Evolutionary conservation across 2,888 invertebrate genomes (phyloP).

Genomic region (Orthonevra nobilis): DNA sequence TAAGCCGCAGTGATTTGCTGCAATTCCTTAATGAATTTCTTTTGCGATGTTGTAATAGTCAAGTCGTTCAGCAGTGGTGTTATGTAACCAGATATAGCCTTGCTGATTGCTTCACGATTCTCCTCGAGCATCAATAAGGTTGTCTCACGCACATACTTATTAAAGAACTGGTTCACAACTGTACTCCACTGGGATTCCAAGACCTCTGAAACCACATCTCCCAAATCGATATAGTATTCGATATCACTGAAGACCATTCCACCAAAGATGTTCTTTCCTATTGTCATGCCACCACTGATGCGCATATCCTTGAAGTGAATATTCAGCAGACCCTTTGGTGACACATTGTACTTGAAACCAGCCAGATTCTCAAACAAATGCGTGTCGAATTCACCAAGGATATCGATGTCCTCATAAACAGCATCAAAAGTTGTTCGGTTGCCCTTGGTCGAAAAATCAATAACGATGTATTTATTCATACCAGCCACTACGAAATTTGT

Average conservation of each 20-base stretch:
- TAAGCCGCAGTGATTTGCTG: not conserved
- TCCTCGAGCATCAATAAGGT: constrained; percentile 39
- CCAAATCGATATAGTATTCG: constrained; percentile 71
- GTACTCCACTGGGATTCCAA: constrained; percentile 73
- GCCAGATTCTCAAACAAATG: constrained; percentile 50
- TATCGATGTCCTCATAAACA: constrained; percentile 71
- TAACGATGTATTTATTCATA: constrained; percentile 69
- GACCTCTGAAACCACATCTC: constrained; percentile 70
- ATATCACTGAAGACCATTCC: constrained; percentile 71
- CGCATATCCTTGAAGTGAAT: constrained; percentile 24
- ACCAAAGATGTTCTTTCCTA: constrained; percentile 10
- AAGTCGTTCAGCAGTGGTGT: not conserved
- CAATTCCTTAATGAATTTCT: not conserved
- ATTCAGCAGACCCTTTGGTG: constrained; percentile 25
- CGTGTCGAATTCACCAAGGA: constrained; percentile 67
- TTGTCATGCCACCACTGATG: constrained; percentile 7
- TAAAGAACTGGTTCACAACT: constrained; percentile 71
- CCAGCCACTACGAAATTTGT: constrained; percentile 73
- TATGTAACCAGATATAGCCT: constrained; percentile 13
- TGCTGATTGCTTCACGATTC: constrained; percentile 17
- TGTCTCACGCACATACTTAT: constrained; percentile 61
- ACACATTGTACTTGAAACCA: constrained; percentile 52
- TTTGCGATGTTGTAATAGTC: not conserved
- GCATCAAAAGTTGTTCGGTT: constrained; percentile 71
- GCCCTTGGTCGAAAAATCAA: constrained; percentile 69